Conservation (phyloP, 2,113 vertebrate species). For the Psilopsiagon aymara region DNA sequence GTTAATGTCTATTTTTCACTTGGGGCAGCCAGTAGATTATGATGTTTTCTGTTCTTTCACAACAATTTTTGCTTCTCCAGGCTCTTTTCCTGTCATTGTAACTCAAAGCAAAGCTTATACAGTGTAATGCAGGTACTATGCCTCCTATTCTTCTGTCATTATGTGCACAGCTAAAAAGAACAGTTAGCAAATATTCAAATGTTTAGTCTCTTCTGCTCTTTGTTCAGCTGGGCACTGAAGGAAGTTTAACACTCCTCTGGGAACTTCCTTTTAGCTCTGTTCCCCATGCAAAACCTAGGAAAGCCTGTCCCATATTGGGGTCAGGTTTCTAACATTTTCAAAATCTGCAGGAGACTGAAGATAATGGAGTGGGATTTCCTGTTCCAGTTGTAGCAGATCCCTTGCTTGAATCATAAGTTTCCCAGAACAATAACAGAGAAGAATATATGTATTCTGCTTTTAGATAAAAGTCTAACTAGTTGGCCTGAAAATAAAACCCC, state of each 20-base stretch:
- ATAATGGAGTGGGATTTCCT: constrained; percentile 7
- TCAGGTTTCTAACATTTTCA: constrained; percentile 4
- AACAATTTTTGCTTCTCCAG: not conserved
- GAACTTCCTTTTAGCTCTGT: not conserved
- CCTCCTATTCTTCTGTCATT: not conserved
- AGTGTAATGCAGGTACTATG: not conserved
- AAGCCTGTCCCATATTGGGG: not conserved
- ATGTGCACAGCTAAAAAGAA: not conserved
- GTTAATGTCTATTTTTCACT: not conserved
- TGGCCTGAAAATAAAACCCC: rapidly evolving
- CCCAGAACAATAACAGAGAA: not conserved
- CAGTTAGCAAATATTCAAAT: not conserved
- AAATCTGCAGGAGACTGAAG: not conserved
- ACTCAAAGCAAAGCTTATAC: not conserved
- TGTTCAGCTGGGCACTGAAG: not conserved
- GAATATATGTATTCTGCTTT: not conserved
- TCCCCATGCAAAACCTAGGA: not conserved
- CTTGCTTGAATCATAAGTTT: not conserved
- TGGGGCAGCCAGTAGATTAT: not conserved
- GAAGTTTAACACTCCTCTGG: not conserved
- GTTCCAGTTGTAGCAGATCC: not conserved
- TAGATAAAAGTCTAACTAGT: not conserved
- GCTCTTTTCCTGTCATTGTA: not conserved
- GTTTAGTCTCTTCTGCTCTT: not conserved
- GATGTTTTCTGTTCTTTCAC: not conserved